Percentiles rank a stretch among this genome's conserved stretches.
Conservation (phyloP, 2,113 vertebrate species). For the Pithys albifrons region DNA sequence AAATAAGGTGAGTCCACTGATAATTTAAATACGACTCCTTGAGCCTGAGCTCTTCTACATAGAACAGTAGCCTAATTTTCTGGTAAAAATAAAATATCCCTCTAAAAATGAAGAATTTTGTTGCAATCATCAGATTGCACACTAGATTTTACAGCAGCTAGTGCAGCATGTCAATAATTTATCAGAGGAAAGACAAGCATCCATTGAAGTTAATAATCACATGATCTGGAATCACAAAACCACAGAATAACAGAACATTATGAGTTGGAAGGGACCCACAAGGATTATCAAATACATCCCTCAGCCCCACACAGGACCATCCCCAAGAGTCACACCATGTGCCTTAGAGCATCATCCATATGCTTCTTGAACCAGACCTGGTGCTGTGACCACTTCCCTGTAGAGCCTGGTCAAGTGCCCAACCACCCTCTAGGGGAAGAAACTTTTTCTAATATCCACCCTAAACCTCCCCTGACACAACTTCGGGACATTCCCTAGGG, state of each 20-base stretch:
- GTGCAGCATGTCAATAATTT: background rate
- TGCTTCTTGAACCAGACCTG: accelerated
- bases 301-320: no score
- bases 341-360: background rate
- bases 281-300: background rate
- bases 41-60: background rate
- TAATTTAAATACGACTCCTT: background rate
- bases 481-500: accelerated
- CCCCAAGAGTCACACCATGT: background rate
- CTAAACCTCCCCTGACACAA: background rate
- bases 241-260: background rate
- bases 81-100: background rate
- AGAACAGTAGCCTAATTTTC: background rate
- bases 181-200: background rate
- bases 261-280: background rate
- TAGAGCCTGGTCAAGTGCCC: background rate
- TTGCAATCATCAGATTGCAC: background rate
- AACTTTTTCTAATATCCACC: background rate
- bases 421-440: accelerated
- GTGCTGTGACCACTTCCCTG: background rate
- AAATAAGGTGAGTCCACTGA: background rate
- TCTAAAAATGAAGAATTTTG: background rate
- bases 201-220: constrained; percentile 20
- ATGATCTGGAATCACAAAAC: background rate
- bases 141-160: background rate